Base-by-base conservation (phyloP, 2,888 invertebrate genomes). In the Orthosia cruda region DNA sequence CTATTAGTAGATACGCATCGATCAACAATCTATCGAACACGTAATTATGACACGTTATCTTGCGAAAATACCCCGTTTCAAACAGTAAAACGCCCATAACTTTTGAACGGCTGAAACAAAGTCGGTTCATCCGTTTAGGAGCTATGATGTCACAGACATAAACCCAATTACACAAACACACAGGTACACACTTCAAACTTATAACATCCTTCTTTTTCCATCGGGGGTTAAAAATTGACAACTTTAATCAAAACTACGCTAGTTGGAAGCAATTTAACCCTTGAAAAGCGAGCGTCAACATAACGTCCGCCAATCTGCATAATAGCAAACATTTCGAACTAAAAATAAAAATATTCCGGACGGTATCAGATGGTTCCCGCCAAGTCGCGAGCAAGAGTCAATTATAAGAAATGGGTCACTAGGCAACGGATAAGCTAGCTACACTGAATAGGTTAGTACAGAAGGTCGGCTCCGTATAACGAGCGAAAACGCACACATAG, bases 321-420 rank as follows among this genome's bases (percentile, higher is more conserved):
- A 55, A 64, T 13, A 23, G 18, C n/a, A 61, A 55, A 62, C 40
- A 62, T 77, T 70, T 57, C 13, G 18, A 63, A 49, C 71, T 68
- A 67, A 74, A 84, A 80, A 67, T 64, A 71, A 63, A 80, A 49
- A 54, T 49, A 50, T 61, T 58, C 66, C 16, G 4, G 57, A 16
- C 63, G 18, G 40, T 80, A 70, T 74, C 80, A 84, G 80, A 67
- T 64, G 70, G 57, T 79, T 75, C 67, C 61, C 55, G 45, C 57
- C 55, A 61, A 68, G 67, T 80, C 80, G 52, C 63, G 74, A 81
- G 84, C 63, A 80, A 81, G 84, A 84, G 81, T 80, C 81, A 81
- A 81, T 81, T 81, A 84, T 49, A 50, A 74, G 57, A 81, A 80
- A 84, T 81, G 75, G 84, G 84, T 81, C 81, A 81, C 81, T 62